Percentiles rank a stretch among this genome's conserved stretches.
These are phyloP conservation scores for Smithornis capensis DNA, from an alignment of 2,113 vertebrate genomes.

Conservation along the genomic window DNA sequence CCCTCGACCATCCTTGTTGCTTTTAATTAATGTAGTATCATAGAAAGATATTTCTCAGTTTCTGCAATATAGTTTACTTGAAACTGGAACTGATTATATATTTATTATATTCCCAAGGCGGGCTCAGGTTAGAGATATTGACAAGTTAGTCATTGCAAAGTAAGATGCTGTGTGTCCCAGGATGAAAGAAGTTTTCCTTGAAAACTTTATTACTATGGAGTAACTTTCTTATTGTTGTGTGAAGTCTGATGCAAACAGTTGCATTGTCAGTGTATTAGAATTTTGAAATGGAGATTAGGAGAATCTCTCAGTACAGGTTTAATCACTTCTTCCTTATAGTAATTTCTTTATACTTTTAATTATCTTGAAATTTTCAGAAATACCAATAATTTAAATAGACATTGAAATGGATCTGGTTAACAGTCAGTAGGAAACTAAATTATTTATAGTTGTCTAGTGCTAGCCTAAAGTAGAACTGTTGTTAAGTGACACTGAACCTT, in stretches of 20 bases:
- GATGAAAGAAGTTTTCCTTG: neutral
- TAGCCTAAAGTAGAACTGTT: neutral
- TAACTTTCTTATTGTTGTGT: neutral
- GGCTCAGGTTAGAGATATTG: neutral
- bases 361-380: neutral
- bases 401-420: neutral
- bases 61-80: neutral
- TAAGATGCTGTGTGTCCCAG: neutral
- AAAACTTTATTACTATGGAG: neutral
- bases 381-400: rapidly evolving
- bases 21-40: neutral
- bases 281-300: neutral
- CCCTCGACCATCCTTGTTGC: no score
- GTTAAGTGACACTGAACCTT: neutral
- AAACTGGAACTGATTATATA: neutral
- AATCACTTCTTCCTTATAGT: neutral
- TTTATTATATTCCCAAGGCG: neutral
- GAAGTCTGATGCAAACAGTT: neutral
- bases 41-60: neutral
- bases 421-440: neutral
- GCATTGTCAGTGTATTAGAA: neutral
- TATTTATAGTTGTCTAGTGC: neutral
- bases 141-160: neutral
- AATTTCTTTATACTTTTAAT: neutral
- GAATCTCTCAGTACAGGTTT: neutral